Percentiles rank a stretch among this genome's conserved stretches.
These are phyloP conservation scores for Menidia menidia DNA, from an alignment of 2,797 vertebrate species.

Conservation along the genomic window DNA sequence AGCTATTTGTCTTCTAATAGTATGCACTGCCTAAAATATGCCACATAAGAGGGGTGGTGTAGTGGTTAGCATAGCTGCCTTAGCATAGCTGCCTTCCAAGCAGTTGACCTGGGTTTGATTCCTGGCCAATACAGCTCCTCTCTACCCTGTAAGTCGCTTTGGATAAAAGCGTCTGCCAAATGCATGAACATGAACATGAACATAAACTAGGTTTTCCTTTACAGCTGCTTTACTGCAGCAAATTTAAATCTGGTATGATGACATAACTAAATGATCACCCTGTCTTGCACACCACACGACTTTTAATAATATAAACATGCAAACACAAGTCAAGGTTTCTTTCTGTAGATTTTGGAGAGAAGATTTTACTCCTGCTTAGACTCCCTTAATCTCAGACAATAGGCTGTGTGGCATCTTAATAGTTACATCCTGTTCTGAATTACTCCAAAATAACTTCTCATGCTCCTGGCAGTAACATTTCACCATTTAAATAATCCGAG, in stretches of 20 bases:
- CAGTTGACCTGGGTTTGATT: constrained; percentile 74
- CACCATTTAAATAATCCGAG: not conserved
- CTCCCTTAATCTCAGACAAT: not conserved
- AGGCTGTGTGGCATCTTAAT: constrained; percentile 1
- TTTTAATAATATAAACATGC: constrained; percentile 6
- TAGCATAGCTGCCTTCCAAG: constrained; percentile 76
- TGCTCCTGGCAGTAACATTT: not conserved
- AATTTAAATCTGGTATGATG: constrained; percentile 1
- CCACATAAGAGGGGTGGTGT: too few species aligned
- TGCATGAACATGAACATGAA: not conserved
- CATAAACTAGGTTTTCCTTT: not conserved
- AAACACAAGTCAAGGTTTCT: not conserved
- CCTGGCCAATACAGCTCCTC: constrained; percentile 44
- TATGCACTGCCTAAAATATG: not conserved
- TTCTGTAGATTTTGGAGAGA: not conserved
- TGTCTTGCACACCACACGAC: not conserved
- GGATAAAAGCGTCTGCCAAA: too few species aligned
- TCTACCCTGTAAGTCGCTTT: too few species aligned
- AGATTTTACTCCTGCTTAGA: not conserved
- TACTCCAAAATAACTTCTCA: constrained; percentile 6
- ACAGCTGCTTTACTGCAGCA: not conserved
- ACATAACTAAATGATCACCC: not conserved
- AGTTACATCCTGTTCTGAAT: constrained; percentile 4
- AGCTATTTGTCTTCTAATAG: too few species aligned
- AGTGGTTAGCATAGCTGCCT: constrained; percentile 75